phyloP scores from a whole-genome alignment of 2,113 vertebrate species.

The Oreocharis arfaki region DNA sequence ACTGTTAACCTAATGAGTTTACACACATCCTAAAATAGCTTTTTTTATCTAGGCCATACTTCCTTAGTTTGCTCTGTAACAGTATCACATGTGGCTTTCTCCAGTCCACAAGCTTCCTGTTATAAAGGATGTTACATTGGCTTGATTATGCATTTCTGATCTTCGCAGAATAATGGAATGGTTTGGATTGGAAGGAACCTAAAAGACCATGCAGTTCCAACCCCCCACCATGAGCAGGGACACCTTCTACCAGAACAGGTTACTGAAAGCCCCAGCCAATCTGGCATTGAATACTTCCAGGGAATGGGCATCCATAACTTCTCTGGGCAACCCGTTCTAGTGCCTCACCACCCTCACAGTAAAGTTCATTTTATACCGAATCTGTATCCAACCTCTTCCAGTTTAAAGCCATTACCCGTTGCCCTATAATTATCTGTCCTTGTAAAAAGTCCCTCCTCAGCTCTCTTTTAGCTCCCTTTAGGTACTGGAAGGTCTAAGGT shows the following conservation, averaged over 20 bases:
- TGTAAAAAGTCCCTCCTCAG: background rate
- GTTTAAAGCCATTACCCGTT: background rate
- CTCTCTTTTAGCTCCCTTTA: background rate
- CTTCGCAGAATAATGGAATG: background rate
- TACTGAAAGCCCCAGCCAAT: background rate
- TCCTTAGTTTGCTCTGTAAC: background rate
- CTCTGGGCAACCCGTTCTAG: background rate
- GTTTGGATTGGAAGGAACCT: background rate
- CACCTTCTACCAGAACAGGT: background rate
- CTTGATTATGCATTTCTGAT: background rate
- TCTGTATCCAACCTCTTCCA: background rate
- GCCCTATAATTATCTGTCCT: background rate
- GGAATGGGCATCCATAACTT: background rate
- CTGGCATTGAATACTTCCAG: background rate
- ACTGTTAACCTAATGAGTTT: background rate
- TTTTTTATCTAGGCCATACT: slow-evolving; percentile 15
- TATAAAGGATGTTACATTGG: background rate
- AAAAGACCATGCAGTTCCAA: background rate
- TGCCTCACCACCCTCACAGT: background rate
- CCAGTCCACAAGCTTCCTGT: slow-evolving; percentile 8
- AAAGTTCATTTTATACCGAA: background rate
- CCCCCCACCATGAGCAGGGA: background rate
- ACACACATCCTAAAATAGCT: background rate
- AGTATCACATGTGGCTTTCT: background rate
- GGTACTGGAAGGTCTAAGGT: background rate